phyloP scores from a whole-genome alignment of 2,888 invertebrate genomes.

The Patella caerulea region DNA sequence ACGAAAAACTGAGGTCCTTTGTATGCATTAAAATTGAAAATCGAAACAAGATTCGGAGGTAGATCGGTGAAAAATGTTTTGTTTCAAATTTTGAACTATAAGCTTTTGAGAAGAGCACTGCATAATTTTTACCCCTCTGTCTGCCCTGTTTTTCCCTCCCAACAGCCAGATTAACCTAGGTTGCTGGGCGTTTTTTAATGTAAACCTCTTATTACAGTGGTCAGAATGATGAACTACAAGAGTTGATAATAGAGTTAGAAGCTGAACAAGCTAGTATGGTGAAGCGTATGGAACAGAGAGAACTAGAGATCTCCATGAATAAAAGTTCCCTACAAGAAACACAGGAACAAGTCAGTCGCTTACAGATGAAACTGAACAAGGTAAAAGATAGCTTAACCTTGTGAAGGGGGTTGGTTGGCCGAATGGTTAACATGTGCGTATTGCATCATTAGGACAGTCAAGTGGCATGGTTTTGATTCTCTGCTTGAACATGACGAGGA shows the following conservation, averaged over 20 bases:
- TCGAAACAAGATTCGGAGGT: no score
- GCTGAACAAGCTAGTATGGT: slow-evolving; percentile 54
- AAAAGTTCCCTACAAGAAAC: slow-evolving; percentile 42
- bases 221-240: slow-evolving; percentile 57
- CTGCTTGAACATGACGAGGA: no score
- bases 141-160: no score
- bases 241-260: slow-evolving; percentile 59
- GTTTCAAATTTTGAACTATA: no score
- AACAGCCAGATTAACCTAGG: no score
- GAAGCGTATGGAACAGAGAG: slow-evolving; percentile 49
- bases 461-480: no score
- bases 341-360: slow-evolving; percentile 43
- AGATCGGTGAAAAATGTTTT: no score
- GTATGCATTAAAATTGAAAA: no score
- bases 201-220: slow-evolving; percentile 19
- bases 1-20: no score
- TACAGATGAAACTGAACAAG: slow-evolving; percentile 57
- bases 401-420: not conserved
- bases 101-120: no score
- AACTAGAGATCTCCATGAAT: slow-evolving; percentile 43
- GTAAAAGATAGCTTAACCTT: slow-evolving; percentile 29
- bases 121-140: not conserved
- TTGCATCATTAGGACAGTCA: no score
- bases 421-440: not conserved
- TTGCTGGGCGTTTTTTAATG: not conserved